phyloP scores from a whole-genome alignment of 1,140 invertebrate genomes.

The Hypsibius dujardini region DNA sequence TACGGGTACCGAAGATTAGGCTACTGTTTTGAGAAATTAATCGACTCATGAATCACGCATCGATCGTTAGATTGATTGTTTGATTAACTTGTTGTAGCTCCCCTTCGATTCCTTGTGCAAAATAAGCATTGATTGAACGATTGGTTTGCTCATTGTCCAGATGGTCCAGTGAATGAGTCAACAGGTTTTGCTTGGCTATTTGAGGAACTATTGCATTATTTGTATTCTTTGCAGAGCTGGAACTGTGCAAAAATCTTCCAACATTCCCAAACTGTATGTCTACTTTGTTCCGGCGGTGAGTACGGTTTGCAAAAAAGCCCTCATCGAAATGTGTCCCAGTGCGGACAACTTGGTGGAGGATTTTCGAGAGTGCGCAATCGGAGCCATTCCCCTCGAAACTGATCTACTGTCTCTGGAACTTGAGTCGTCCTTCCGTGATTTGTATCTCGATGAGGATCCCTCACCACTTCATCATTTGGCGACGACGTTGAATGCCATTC shows the following conservation, averaged over 20 bases:
- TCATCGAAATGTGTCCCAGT: neutral
- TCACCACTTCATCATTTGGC: slow-evolving; percentile 71
- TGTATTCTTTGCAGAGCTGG: neutral
- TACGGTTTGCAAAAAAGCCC: slow-evolving; percentile 4
- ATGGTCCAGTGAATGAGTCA: no score
- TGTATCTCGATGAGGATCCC: slow-evolving; percentile 65
- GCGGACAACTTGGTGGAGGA: neutral
- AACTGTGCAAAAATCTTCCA: neutral
- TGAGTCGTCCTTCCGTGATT: slow-evolving; percentile 59
- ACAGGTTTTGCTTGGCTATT: no score
- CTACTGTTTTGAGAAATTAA: no score
- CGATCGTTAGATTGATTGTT: no score
- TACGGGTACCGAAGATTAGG: no score
- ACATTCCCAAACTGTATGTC: neutral
- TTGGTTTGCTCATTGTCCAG: no score
- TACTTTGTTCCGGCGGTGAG: slow-evolving; percentile 2
- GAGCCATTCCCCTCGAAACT: slow-evolving; percentile 73
- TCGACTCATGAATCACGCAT: no score
- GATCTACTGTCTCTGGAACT: slow-evolving; percentile 85
- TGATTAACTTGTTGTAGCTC: no score
- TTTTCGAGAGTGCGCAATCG: slow-evolving; percentile 52
- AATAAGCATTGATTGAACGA: no score
- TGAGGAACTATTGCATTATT: neutral
- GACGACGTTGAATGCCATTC: slow-evolving; percentile 61
- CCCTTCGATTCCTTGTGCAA: no score